These are phyloP conservation scores for Synchiropus splendidus DNA, from an alignment of 2,113 vertebrate genomes.

Conservation along the genomic window DNA sequence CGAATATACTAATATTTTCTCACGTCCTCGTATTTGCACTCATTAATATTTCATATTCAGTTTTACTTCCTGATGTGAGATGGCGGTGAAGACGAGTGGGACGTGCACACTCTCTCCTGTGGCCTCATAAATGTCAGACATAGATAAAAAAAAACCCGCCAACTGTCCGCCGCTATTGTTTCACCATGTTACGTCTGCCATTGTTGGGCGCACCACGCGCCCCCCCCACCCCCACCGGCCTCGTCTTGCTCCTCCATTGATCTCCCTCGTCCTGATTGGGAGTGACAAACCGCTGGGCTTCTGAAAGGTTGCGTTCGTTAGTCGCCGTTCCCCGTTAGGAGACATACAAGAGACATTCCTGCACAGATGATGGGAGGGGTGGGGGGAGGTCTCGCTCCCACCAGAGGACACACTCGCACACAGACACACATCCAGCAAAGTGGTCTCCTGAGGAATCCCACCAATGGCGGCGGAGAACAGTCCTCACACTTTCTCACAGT, in stretches of 20 bases:
- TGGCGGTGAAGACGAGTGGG: not conserved
- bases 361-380: slow-evolving; percentile 12
- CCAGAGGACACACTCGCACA: slow-evolving; percentile 5
- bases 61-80: no score
- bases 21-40: no score
- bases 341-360: slow-evolving; percentile 27
- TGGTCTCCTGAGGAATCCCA: not conserved
- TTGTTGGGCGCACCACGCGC: slow-evolving; percentile 25
- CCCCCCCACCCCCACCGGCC: slow-evolving; percentile 9
- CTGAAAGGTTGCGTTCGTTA: slow-evolving; percentile 52
- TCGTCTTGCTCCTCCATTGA: slow-evolving; percentile 30
- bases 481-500: not conserved
- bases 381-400: not conserved
- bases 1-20: no score
- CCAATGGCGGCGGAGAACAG: not conserved
- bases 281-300: slow-evolving; percentile 42
- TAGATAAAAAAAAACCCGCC: slow-evolving; percentile 5
- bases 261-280: slow-evolving; percentile 49
- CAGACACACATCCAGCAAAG: slow-evolving; percentile 1
- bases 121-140: no score
- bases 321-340: slow-evolving; percentile 21
- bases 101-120: no score
- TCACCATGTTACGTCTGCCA: slow-evolving; percentile 19
- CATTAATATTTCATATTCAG: no score
- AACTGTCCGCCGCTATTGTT: slow-evolving; percentile 37